Evolutionary conservation across 2,888 invertebrate genomes (phyloP).

Genomic region (Apodemia zela): DNA sequence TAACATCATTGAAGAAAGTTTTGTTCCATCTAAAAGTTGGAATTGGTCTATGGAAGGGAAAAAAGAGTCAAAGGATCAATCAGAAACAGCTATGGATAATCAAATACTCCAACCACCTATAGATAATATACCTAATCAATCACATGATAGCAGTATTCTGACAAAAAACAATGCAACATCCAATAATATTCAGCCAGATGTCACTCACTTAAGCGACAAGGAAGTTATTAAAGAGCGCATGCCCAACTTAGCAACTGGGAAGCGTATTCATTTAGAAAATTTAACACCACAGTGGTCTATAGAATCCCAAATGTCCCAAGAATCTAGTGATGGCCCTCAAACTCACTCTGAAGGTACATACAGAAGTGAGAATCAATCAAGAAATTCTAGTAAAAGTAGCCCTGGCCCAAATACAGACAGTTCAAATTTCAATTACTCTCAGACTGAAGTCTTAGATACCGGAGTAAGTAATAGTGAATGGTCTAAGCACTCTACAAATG

Average conservation of each 20-base stretch:
- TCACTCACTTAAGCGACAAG: slow-evolving; percentile 60
- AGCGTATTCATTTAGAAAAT: slow-evolving; percentile 63
- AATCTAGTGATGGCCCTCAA: slow-evolving; percentile 82
- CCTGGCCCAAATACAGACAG: slow-evolving; percentile 64
- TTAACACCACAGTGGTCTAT: slow-evolving; percentile 83
- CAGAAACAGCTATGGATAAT: slow-evolving; percentile 36
- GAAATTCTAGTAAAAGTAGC: slow-evolving; percentile 72
- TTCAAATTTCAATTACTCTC: slow-evolving; percentile 63
- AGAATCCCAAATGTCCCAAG: slow-evolving; percentile 84
- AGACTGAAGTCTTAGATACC: slow-evolving; percentile 48
- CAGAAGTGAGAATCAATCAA: slow-evolving; percentile 79
- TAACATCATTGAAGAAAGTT: slow-evolving; percentile 80
- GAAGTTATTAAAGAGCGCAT: slow-evolving; percentile 62
- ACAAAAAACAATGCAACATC: slow-evolving; percentile 37
- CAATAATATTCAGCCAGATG: slow-evolving; percentile 45
- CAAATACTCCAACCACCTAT: slow-evolving; percentile 35
- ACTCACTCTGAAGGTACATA: slow-evolving; percentile 82
- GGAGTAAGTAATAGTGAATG: slow-evolving; percentile 52
- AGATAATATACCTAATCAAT: slow-evolving; percentile 38
- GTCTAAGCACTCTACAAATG: slow-evolving; percentile 50
- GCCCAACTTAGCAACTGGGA: slow-evolving; percentile 68
- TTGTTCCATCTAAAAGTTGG: slow-evolving; percentile 80
- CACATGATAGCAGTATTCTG: slow-evolving; percentile 36
- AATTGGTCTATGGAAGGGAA: slow-evolving; percentile 81
- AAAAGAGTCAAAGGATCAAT: slow-evolving; percentile 42